These are phyloP conservation scores for Papilio elwesi DNA, from an alignment of 2,888 invertebrate species.

Conservation along the genomic window DNA sequence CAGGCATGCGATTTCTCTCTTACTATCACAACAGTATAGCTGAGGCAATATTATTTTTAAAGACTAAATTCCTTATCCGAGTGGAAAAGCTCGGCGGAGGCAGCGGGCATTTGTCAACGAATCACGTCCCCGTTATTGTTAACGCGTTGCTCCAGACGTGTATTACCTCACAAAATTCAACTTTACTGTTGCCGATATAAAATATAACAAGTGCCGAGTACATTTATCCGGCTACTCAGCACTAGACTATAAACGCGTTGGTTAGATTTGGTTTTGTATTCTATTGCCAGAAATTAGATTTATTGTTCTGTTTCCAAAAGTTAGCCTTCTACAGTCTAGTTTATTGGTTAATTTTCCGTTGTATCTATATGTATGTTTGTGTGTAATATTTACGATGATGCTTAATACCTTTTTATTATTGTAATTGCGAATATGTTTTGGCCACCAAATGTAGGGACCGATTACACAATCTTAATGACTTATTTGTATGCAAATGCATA, in stretches of 20 bases:
- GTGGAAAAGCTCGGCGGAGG: slow-evolving; percentile 46
- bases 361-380: no score
- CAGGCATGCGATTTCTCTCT: slow-evolving; percentile 50
- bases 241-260: background rate
- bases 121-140: slow-evolving; percentile 67
- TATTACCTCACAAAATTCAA: slow-evolving; percentile 52
- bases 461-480: no score
- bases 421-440: no score
- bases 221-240: background rate
- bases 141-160: slow-evolving; percentile 51
- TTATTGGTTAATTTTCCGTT: no score
- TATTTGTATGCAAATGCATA: no score
- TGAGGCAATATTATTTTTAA: slow-evolving; percentile 59
- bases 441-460: no score
- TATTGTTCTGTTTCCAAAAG: no score
- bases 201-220: slow-evolving; percentile 42
- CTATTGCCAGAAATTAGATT: no score
- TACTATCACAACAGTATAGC: slow-evolving; percentile 55
- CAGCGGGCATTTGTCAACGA: slow-evolving; percentile 69
- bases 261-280: no score
- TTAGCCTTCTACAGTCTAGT: no score
- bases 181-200: slow-evolving; percentile 49
- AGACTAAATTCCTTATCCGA: slow-evolving; percentile 58
- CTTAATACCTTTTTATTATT: no score
- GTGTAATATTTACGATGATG: no score